A percentile compares a stretch with the other conserved stretches of the same genome.
phyloP scores from a whole-genome alignment of 2,113 vertebrate genomes.

The Tapirus terrestris region DNA sequence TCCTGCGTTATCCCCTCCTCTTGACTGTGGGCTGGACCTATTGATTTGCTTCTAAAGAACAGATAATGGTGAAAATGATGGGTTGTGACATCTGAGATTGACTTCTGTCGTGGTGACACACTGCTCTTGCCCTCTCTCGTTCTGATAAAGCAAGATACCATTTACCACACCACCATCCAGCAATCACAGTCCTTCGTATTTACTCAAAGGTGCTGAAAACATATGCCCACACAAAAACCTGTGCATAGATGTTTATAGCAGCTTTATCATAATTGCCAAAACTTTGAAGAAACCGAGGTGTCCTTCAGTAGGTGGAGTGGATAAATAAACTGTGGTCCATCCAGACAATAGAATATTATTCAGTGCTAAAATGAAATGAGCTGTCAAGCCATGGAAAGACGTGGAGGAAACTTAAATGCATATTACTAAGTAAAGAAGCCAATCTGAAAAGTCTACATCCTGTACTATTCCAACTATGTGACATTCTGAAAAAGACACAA shows the following conservation, averaged over 20 bases:
- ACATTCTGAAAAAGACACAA: background rate
- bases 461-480: background rate
- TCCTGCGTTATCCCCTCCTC: background rate
- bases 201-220: background rate
- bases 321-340: background rate
- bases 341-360: background rate
- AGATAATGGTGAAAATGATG: background rate
- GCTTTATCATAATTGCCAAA: background rate
- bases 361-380: background rate
- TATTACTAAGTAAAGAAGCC: background rate
- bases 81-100: background rate
- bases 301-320: background rate
- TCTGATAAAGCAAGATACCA: background rate
- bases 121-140: background rate
- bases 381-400: background rate
- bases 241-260: background rate
- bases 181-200: background rate
- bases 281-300: background rate
- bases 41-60: background rate
- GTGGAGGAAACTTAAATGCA: background rate
- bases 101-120: background rate
- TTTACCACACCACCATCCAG: background rate
- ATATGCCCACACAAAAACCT: background rate
- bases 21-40: background rate
- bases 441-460: background rate